Conservation (phyloP, 1,140 invertebrate genomes). For the Ctenoplectra terminalis region DNA sequence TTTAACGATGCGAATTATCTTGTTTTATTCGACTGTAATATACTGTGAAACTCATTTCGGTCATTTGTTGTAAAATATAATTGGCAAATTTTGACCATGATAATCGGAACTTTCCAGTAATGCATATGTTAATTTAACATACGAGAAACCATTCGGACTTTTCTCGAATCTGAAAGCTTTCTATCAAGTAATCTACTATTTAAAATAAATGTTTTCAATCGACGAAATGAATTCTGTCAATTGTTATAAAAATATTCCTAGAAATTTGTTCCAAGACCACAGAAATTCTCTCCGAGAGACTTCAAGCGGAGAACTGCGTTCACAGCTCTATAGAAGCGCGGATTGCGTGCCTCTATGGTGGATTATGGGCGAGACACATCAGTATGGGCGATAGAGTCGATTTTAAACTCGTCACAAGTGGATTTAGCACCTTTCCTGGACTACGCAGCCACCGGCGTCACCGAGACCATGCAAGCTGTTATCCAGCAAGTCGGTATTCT, state of each 20-base stretch:
- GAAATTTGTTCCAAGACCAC: background rate
- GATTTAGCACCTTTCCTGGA: conserved; percentile 76
- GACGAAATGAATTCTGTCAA: background rate
- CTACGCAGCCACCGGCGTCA: conserved; percentile 62
- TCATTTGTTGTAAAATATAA: conserved; percentile 23
- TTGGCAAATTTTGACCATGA: background rate
- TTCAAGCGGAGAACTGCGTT: background rate
- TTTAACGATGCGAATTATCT: conserved; percentile 28
- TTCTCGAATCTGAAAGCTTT: background rate
- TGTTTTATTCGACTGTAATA: conserved; percentile 28
- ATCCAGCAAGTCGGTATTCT: conserved; percentile 74
- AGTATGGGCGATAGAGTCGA: conserved; percentile 74
- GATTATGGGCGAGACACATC: conserved; percentile 67
- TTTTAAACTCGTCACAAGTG: conserved; percentile 81
- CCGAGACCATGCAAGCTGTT: conserved; percentile 70
- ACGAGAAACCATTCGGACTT: background rate
- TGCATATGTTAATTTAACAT: no score
- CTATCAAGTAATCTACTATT: background rate
- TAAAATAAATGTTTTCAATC: background rate
- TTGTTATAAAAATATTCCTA: rapidly evolving
- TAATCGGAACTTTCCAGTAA: background rate
- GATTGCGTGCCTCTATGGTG: conserved; percentile 13
- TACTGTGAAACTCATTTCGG: conserved; percentile 8
- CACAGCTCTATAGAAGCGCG: background rate
- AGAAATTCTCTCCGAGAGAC: background rate